phyloP scores from a whole-genome alignment of 2,888 invertebrate species.

The Drosophila nr. medialis region DNA sequence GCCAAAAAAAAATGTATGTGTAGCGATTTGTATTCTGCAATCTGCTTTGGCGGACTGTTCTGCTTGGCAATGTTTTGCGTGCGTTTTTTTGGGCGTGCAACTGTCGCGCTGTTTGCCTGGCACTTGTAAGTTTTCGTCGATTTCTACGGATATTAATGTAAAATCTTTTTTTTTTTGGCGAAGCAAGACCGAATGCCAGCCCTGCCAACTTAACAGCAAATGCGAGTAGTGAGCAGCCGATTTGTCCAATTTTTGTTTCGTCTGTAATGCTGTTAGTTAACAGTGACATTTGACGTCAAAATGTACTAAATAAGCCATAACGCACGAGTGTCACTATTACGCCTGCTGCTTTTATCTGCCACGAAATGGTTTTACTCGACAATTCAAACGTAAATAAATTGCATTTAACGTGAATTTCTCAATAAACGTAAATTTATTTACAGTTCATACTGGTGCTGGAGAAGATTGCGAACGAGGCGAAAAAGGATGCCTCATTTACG shows the following conservation, averaged over 20 bases:
- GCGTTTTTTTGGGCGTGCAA: conserved; percentile 43
- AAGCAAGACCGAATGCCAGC: conserved; percentile 59
- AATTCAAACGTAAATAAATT: conserved; percentile 83
- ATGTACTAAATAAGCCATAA: conserved; percentile 30
- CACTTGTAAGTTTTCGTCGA: conserved; percentile 71
- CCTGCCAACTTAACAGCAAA: conserved; percentile 55
- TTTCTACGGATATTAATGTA: conserved; percentile 65
- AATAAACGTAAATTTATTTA: conserved; percentile 34
- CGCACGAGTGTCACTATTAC: conserved; percentile 28
- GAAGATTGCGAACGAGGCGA: conserved; percentile 92
- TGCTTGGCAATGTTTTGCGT: conserved; percentile 22
- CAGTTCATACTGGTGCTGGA: conserved; percentile 83
- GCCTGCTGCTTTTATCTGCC: conserved; percentile 49
- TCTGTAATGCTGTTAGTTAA: conserved; percentile 37
- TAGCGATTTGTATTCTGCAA: conserved; percentile 32
- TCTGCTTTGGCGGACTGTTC: conserved; percentile 21
- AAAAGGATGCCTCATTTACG: conserved; percentile 91
- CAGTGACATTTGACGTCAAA: conserved; percentile 7
- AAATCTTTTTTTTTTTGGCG: conserved; percentile 51
- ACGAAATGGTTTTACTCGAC: conserved; percentile 84
- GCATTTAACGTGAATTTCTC: background rate
- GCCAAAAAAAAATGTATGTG: conserved; percentile 10
- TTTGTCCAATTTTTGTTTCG: conserved; percentile 42
- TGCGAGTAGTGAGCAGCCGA: conserved; percentile 34
- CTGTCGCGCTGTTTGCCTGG: conserved; percentile 53